Evolutionary conservation across 1,140 invertebrate species (phyloP).

Genomic region (Drosophila quadrilineata): DNA sequence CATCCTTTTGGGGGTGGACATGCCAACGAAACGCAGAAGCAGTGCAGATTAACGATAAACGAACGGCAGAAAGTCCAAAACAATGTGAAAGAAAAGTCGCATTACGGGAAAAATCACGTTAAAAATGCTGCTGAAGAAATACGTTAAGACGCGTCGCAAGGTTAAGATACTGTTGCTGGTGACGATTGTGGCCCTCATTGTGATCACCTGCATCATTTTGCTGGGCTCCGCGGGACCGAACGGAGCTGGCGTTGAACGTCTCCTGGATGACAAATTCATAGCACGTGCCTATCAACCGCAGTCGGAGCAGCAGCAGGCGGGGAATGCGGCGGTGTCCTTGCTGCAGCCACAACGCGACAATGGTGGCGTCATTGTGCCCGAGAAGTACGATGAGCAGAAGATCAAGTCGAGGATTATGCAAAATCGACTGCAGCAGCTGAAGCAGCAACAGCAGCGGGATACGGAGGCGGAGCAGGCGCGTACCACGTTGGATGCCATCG

Average conservation of each 20-base stretch:
- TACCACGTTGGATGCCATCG: constrained; percentile 53
- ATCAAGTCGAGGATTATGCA: constrained; percentile 74
- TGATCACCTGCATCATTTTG: constrained; percentile 66
- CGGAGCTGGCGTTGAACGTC: constrained; percentile 54
- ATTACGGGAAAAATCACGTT: too few species aligned
- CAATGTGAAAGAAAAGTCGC: constrained; percentile 62
- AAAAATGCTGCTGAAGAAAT: constrained; percentile 80
- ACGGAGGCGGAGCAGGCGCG: constrained; percentile 51
- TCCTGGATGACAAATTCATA: constrained; percentile 72
- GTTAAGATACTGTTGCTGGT: constrained; percentile 73
- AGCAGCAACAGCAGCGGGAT: constrained; percentile 58
- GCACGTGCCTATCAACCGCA: constrained; percentile 62
- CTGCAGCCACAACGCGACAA: constrained; percentile 56
- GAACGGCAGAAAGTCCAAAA: constrained; percentile 27
- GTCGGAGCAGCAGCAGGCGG: constrained; percentile 23
- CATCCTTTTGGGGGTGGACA: constrained; percentile 8
- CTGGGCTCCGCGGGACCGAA: constrained; percentile 48
- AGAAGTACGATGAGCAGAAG: constrained; percentile 79
- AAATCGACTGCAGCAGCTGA: constrained; percentile 69
- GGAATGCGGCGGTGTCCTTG: constrained; percentile 26
- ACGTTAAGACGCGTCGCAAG: constrained; percentile 78
- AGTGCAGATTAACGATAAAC: constrained; percentile 29
- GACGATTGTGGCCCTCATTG: constrained; percentile 66
- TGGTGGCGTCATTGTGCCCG: constrained; percentile 73
- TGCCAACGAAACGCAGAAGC: constrained; percentile 24